Percentiles rank a stretch among this genome's conserved stretches.
These are phyloP conservation scores for Symphodus melops DNA, from an alignment of 2,113 vertebrate species.

Conservation along the genomic window DNA sequence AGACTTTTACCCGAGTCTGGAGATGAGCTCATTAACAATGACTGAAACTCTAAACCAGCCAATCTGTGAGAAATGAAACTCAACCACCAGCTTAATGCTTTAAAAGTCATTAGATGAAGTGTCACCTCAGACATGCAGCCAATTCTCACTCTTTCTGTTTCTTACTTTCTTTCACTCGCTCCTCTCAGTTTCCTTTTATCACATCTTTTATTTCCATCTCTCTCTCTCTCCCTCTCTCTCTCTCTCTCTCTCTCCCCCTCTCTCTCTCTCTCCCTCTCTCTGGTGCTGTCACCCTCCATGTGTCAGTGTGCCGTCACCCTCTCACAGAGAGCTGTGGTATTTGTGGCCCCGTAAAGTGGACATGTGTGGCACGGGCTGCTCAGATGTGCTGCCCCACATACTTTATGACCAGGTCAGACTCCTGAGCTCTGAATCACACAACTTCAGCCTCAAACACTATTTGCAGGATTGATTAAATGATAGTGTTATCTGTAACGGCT, in stretches of 20 bases:
- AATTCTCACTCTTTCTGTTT: constrained; percentile 38
- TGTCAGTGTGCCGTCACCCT: constrained; percentile 62
- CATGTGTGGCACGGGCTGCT: constrained; percentile 52
- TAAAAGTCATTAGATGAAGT: constrained; percentile 57
- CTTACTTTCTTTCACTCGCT: too few species aligned
- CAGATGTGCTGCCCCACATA: constrained; percentile 27
- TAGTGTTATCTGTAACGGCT: not conserved
- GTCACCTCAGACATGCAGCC: constrained; percentile 53
- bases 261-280: not conserved
- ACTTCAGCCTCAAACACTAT: too few species aligned
- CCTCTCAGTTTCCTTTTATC: constrained; percentile 8
- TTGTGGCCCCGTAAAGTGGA: constrained; percentile 61
- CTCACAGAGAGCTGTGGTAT: constrained; percentile 71
- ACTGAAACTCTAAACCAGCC: not conserved
- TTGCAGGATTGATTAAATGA: not conserved
- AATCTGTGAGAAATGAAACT: not conserved
- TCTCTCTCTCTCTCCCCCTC: not conserved
- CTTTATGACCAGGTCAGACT: constrained; percentile 48
- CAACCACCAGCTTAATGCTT: constrained; percentile 17
- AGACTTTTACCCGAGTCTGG: not conserved
- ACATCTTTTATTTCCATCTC: constrained; percentile 17
- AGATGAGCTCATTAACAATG: constrained; percentile 5
- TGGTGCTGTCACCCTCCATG: constrained; percentile 32
- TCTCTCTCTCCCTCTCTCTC: not conserved
- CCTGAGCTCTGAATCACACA: not conserved